Evolutionary conservation across 2,797 vertebrate species (phyloP).

Genomic region (Trichosurus vulpecula): DNA sequence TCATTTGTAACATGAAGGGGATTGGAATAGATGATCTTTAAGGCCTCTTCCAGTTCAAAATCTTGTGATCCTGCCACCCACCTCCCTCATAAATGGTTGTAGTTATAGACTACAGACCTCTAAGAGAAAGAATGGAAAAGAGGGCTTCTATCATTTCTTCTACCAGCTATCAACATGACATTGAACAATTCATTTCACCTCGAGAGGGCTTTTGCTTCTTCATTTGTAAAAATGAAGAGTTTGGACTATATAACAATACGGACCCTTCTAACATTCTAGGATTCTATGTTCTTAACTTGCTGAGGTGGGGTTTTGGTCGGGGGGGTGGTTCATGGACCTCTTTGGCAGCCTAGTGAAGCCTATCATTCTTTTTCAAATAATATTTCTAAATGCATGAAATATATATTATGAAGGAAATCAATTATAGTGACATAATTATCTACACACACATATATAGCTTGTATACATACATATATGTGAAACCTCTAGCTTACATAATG

Average conservation of each 20-base stretch:
- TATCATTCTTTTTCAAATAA: background rate
- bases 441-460: background rate
- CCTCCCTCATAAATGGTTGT: background rate
- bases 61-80: background rate
- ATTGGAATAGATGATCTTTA: background rate
- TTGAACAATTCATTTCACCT: background rate
- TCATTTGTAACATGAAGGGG: background rate
- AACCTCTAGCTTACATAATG: background rate
- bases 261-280: background rate
- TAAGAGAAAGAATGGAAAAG: background rate
- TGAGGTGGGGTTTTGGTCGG: no score
- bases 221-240: background rate
- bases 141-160: background rate
- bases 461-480: background rate
- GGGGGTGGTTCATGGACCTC: background rate
- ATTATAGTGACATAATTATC: background rate
- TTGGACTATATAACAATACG: background rate
- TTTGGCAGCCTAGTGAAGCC: background rate
- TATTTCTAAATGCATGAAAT: background rate
- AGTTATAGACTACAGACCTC: background rate
- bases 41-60: background rate
- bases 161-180: background rate
- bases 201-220: background rate
- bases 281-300: background rate
- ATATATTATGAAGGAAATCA: background rate